Conservation (phyloP, 2,113 vertebrate species). For the Ciconia boyciana region DNA sequence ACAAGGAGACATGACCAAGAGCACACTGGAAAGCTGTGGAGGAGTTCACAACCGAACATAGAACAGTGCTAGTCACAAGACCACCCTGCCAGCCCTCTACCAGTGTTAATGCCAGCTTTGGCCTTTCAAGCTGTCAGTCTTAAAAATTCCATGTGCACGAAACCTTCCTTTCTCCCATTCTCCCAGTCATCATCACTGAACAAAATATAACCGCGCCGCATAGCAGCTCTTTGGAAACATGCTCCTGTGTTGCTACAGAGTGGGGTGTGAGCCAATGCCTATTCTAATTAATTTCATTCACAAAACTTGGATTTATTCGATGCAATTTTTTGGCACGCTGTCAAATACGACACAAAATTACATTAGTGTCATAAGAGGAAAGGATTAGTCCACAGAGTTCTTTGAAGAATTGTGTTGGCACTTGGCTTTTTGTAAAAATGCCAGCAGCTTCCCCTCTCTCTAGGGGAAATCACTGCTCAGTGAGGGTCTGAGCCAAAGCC, state of each 20-base stretch:
- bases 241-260: not conserved
- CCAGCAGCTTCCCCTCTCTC: conserved; percentile 45
- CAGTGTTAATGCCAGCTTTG: not conserved
- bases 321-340: conserved; percentile 12
- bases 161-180: not conserved
- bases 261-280: not conserved
- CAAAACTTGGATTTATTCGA: conserved; percentile 41
- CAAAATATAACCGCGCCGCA: not conserved
- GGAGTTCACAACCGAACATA: not conserved
- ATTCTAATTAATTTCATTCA: conserved; percentile 57
- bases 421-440: conserved; percentile 36
- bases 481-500: conserved; percentile 26
- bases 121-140: not conserved
- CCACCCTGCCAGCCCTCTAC: not conserved
- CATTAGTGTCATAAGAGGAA: conserved; percentile 41
- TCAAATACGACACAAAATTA: conserved; percentile 40
- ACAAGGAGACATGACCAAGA: not conserved
- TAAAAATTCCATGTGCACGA: not conserved
- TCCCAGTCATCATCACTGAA: not conserved
- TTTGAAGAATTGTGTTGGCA: conserved; percentile 48
- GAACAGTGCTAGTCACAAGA: not conserved
- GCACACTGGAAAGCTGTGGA: not conserved
- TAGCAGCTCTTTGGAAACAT: not conserved
- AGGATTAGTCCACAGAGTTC: conserved; percentile 29
- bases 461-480: conserved; percentile 10